Base-by-base conservation (phyloP, 2,888 invertebrate genomes). In the Drosophila hamatofila region DNA sequence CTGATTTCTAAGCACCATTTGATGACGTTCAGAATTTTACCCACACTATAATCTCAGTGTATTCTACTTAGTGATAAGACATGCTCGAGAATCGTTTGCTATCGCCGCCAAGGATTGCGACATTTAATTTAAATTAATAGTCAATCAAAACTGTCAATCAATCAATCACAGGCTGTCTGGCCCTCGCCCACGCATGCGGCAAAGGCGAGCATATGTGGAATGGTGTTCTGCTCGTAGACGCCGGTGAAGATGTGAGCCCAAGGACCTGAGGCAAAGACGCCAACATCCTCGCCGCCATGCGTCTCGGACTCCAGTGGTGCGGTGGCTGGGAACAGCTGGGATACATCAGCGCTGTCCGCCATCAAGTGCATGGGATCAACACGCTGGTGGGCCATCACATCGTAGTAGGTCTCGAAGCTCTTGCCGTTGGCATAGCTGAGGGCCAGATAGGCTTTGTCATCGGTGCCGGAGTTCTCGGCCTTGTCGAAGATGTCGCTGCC, bases 201-300 rank as follows among this genome's bases (percentile, higher is more conserved):
- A 86, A 94, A 97, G 0, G 95, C 95, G 86, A 96, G 94, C 11
- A 96, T 95, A 84, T 97, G 96, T 0, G 97, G 96, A 61, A 97
- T 95, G 83, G 94, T 95, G 90, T 95, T 96, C 92, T 97, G 96
- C 83, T 97, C 97, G 81, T 96, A 95, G 59, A 95, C 95, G 0
- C 97, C 97, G 0, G 95, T 95, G 90, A 97, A 96, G 0, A 97
- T 93, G 90, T 97, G 97, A 0, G 96, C 93, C 96, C 96, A 96
- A 0, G 96, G 97, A 30, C 96, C 97, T 2, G 93, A 93, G 0
- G 97, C 97, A 91, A 95, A 97, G 0, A 97, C 95, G 0, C 95
- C 95, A 0, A 97, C 97, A 90, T 97, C 97, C 77, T 97, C 97
- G 0, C 96, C 96, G 0, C 96, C 96, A 80, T 96, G 96, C 0